Percentiles rank a stretch among this genome's conserved stretches.
Evolutionary conservation across 1,140 invertebrate species (phyloP).

Genomic region (Meloidogyne floridensis): DNA sequence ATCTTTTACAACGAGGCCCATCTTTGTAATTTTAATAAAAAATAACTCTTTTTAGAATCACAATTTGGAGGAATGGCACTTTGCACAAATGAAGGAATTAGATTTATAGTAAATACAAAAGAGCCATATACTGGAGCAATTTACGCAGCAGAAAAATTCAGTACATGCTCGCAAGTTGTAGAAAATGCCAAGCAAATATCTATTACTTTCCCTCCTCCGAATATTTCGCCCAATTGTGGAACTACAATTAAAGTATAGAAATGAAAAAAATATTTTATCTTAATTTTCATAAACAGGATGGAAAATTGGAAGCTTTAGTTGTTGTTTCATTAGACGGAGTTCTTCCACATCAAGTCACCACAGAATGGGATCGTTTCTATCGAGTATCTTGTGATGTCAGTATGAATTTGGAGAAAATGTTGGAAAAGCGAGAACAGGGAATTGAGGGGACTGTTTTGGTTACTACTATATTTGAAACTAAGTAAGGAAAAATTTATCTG

Average conservation of each 20-base stretch:
- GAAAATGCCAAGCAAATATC: conserved; percentile 66
- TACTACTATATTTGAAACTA: conserved; percentile 65
- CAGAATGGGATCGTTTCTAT: conserved; percentile 66
- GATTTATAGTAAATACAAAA: conserved; percentile 66
- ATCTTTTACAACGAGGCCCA: no score
- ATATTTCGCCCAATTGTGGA: conserved; percentile 62
- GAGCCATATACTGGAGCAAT: conserved; percentile 66
- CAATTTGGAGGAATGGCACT: conserved; percentile 66
- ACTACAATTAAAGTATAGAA: conserved; percentile 54
- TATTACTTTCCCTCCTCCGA: conserved; percentile 65
- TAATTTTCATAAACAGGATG: conserved; percentile 43
- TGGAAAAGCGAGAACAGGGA: conserved; percentile 10
- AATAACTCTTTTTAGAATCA: conserved; percentile 47
- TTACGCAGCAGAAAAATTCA: conserved; percentile 65
- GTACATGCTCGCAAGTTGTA: conserved; percentile 62
- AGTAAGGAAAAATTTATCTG: conserved; percentile 1
- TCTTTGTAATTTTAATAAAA: background rate
- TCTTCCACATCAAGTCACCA: conserved; percentile 64
- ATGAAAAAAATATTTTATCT: no score
- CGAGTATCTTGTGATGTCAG: conserved; percentile 62
- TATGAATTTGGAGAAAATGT: conserved; percentile 52
- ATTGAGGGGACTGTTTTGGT: conserved; percentile 62
- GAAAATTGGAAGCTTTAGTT: conserved; percentile 64
- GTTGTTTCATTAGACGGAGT: conserved; percentile 65
- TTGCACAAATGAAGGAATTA: conserved; percentile 65